Evolutionary conservation across 1,140 invertebrate genomes (phyloP), one percentile per base, ranked within the genome.

Genomic region (Augochlora pura): DNA sequence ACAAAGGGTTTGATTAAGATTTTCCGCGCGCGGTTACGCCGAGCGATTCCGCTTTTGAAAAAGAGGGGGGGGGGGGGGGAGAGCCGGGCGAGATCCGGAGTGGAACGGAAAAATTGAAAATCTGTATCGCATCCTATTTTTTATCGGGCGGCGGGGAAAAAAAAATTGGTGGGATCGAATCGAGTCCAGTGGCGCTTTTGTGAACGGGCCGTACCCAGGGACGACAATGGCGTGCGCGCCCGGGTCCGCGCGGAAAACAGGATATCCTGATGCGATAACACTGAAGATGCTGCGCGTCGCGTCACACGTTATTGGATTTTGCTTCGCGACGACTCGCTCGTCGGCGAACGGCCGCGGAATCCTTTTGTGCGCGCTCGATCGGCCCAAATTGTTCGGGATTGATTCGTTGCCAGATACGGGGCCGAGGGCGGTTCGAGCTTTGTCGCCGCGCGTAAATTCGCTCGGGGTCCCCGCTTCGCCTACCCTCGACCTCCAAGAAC

Each of bases 181-280:
- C 42, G 70, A 49, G 42, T 38, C 59, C 42, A 52, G 54, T 9
- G 25, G 25, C 32, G 57, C 71, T 54, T 75, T 75, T 66, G 49
- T 66, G 52, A 32, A 8, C 38, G 12, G 14, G 1, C 65, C 0
- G n/a, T 9, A 46, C 0, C 0, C 42, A 14, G 23, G 10, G 23
- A 59, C 38, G 38, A 74, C 82, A 75, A 77, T 81, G 68, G 32
- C 32, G 32, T 32, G 32, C 4, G 32, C 32, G 32, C 32, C 70
- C 60, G 64, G 18, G 64, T 66, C 6, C n/a, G 63, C 63, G 60
- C 27, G 66, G 71, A 83, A 77, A 87, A 79, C 80, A 78, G 72
- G 78, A 87, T 83, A 68, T 83, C 65, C 70, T 57, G 74, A 68
- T 60, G 73, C 49, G 82, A 83, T 77, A 83, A 67, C 82, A 70